Base-by-base conservation (phyloP, 1,140 invertebrate species). In the Bombus confusus region DNA sequence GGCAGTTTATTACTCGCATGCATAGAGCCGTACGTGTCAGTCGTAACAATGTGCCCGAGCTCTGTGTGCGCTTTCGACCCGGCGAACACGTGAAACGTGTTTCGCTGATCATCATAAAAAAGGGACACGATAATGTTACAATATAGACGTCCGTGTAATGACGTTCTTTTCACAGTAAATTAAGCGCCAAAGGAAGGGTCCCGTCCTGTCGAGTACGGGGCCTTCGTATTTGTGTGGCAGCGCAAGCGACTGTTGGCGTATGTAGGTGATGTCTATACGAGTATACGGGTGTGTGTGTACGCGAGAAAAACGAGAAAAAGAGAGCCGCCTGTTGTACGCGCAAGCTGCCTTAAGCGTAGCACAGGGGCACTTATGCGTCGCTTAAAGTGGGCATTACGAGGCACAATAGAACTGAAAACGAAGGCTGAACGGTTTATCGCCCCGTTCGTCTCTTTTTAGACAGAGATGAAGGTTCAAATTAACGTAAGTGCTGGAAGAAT, bases 111-210 rank as follows among this genome's bases (percentile, higher is more conserved):
- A 68, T 73, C 64, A 57, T 74, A 69, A 78, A 80, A 80, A 85
- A 71, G 52, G 62, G 52, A 66, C 12, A 28, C 59, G 57, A 72
- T 87, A 64, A 75, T 80, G 75, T 87, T 76, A 66, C 71, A 41
- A 80, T 78, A 85, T 85, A 73, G 81, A 68, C 66, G 52, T 69
- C 47, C 74, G 62, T 28, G 74, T 76, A 85, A 85, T 82, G 85
- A 89, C 75, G 82, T 88, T 84, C 79, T 89, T 83, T 91, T 90
- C 86, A 89, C 83, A 71, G 89, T 90, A 85, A 91, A 91, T 90
- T 91, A 91, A 91, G 73, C 87, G 76, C 34, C 82, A 85, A 89
- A 83, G 47, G 80, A 76, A 86, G 68, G 86, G 72, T 80, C 84
- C 57, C 74, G 62, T 52, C 80, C 73, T 62, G 77, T 37, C 41